These are phyloP conservation scores for Eospalax fontanierii DNA, from an alignment of 2,797 vertebrate species.

Conservation along the genomic window DNA sequence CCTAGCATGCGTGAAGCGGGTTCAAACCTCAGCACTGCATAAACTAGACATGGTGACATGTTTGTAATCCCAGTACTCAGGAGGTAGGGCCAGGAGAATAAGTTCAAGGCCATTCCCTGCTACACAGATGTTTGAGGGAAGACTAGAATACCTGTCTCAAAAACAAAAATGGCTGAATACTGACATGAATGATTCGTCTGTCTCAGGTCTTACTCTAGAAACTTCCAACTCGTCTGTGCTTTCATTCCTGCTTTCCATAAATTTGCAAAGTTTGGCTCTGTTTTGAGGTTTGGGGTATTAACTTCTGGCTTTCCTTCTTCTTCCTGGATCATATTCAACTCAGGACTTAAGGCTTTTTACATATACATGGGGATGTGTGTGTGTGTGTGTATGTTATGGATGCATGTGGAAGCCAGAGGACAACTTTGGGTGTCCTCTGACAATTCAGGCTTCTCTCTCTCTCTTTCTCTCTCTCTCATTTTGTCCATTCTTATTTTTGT, in stretches of 20 bases:
- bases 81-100: neutral
- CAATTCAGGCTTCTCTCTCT: too few relatives aligned
- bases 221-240: neutral
- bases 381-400: neutral
- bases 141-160: neutral
- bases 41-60: neutral
- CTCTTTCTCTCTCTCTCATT: fast-evolving
- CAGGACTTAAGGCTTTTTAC: neutral
- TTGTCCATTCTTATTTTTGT: too few relatives aligned
- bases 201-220: neutral
- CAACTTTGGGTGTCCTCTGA: too few relatives aligned
- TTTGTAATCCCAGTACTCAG: neutral
- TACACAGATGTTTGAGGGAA: neutral
- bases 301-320: neutral
- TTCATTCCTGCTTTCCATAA: neutral
- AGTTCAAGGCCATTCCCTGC: neutral
- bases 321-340: neutral
- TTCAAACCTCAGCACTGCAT: neutral
- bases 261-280: neutral
- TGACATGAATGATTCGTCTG: neutral
- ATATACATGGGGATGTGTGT: neutral
- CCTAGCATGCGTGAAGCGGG: neutral
- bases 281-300: neutral
- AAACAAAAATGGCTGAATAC: neutral
- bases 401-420: too few relatives aligned